Evolutionary conservation across 2,113 vertebrate species (phyloP).

Genomic region (Lichenostomus cassidix): DNA sequence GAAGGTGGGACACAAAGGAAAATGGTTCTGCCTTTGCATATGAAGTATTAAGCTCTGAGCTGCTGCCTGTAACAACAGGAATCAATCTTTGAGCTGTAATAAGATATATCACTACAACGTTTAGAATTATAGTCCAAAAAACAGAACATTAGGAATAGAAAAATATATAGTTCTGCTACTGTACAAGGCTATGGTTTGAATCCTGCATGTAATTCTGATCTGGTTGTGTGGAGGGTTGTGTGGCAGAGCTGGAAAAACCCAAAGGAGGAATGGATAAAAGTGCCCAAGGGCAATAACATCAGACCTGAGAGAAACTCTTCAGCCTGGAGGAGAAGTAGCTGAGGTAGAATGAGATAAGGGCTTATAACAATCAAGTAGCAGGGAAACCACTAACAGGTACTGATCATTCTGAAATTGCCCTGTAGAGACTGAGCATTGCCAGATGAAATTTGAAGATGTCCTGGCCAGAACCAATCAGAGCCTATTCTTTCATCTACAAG

Average conservation of each 20-base stretch:
- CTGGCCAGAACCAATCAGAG: not conserved
- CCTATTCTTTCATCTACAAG: rapidly evolving
- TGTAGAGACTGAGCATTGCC: not conserved
- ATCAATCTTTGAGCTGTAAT: not conserved
- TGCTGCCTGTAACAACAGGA: not conserved
- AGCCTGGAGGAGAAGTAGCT: not conserved
- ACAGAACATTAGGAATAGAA: not conserved
- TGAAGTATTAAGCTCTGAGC: not conserved
- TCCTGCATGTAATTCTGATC: not conserved
- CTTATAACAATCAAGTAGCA: not conserved
- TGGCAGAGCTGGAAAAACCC: not conserved
- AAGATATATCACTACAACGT: not conserved
- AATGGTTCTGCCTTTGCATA: not conserved
- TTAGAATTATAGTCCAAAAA: not conserved
- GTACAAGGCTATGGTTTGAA: not conserved
- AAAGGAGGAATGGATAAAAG: not conserved
- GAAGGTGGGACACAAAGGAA: not conserved
- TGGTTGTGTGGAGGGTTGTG: not conserved
- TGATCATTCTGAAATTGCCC: not conserved
- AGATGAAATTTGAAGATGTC: not conserved
- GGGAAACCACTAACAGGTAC: not conserved
- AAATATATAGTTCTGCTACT: not conserved
- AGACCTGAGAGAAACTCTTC: not conserved
- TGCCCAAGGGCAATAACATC: not conserved
- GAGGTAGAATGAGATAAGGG: not conserved